Conservation (phyloP, 2,888 invertebrate genomes). For the Scaptomyza flava region DNA sequence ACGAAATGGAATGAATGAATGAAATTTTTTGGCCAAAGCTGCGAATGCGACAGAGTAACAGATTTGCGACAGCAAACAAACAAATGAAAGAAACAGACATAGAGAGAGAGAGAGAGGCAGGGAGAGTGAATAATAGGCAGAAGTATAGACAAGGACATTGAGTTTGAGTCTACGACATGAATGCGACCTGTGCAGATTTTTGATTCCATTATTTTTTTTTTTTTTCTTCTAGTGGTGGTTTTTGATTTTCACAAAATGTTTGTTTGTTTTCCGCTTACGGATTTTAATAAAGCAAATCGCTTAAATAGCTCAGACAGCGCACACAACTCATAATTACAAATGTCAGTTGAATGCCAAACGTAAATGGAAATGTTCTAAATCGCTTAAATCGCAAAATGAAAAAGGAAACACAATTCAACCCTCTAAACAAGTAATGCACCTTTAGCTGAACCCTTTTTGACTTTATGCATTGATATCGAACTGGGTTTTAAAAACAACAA, state of each 20-base stretch:
- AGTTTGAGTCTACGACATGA: conserved; percentile 37
- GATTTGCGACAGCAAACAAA: conserved; percentile 43
- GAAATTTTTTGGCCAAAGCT: conserved; percentile 61
- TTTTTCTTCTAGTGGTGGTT: conserved; percentile 15
- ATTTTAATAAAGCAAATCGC: conserved; percentile 73
- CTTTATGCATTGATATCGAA: conserved; percentile 19
- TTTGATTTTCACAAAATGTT: conserved; percentile 43
- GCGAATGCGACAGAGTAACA: conserved; percentile 64
- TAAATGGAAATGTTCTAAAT: conserved; percentile 49
- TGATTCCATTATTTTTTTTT: background rate
- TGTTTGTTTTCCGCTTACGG: conserved; percentile 48
- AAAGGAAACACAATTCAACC: conserved; percentile 14
- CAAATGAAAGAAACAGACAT: too few species aligned
- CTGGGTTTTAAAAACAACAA: conserved; percentile 9
- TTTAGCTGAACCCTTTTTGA: conserved; percentile 44
- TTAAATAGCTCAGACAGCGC: conserved; percentile 64
- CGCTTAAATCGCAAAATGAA: conserved; percentile 34
- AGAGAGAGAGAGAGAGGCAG: background rate
- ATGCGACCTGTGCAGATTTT: conserved; percentile 50
- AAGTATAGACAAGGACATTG: conserved; percentile 21
- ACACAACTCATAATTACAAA: conserved; percentile 64
- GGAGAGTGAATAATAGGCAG: conserved; percentile 14
- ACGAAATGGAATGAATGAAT: conserved; percentile 42
- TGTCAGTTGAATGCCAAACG: conserved; percentile 39
- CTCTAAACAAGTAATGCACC: conserved; percentile 9